Evolutionary conservation across 2,888 invertebrate species (phyloP).

Genomic region (Sinhomidia bicolor): DNA sequence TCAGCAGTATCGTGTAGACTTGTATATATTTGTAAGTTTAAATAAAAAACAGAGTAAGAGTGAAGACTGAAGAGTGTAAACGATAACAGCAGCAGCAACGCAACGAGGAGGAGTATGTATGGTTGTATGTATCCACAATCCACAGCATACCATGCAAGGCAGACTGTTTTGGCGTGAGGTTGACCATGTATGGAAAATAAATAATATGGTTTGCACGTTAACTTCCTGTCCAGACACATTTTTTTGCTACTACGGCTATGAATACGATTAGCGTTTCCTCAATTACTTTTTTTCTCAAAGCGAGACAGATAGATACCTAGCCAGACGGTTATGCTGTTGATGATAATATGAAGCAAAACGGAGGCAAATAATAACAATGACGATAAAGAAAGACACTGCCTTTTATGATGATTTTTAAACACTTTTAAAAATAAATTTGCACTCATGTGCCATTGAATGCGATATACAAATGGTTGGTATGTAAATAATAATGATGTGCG

Average conservation of each 20-base stretch:
- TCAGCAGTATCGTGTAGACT: neutral
- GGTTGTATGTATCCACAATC: too few species aligned
- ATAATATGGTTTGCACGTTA: constrained; percentile 29
- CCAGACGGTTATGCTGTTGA: constrained; percentile 20
- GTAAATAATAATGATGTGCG: neutral
- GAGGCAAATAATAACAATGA: neutral
- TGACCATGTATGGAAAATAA: constrained; percentile 26
- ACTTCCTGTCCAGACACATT: constrained; percentile 61
- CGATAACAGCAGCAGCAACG: neutral
- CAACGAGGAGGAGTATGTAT: too few species aligned
- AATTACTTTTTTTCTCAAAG: constrained; percentile 41
- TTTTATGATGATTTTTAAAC: neutral
- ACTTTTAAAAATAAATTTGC: too few species aligned
- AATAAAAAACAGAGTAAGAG: neutral
- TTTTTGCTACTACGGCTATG: constrained; percentile 40
- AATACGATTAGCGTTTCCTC: constrained; percentile 53
- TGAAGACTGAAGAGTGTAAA: too few species aligned
- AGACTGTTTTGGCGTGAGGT: constrained; percentile 50
- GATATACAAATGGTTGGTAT: too few species aligned
- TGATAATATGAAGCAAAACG: neutral
- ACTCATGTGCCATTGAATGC: too few species aligned
- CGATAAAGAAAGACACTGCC: neutral
- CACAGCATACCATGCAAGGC: too few species aligned
- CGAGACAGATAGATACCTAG: constrained; percentile 9
- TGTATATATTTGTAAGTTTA: too few species aligned